Base-by-base conservation (phyloP, 2,113 vertebrate species). In the Thymallus thymallus region DNA sequence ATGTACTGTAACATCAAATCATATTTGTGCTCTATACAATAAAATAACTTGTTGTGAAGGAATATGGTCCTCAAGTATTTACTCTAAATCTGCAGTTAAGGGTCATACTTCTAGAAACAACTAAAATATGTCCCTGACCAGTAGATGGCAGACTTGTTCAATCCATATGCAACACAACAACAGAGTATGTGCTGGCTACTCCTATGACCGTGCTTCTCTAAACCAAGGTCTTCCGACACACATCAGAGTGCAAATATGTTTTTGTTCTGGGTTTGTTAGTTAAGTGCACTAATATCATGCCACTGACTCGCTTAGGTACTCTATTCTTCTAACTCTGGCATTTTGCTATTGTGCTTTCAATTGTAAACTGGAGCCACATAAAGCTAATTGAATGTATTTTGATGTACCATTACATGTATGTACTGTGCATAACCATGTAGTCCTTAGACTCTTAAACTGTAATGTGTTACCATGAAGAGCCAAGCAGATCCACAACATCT, bases 401-500 rank as follows among this genome's bases (percentile, higher is more conserved):
- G 23, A 69, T 51, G 23, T 46, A 51, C 46, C 68, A 69, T 69
- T 69, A 18, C 62, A 64, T 16, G 6, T 29, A 69, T 69, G 24
- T 51, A 10, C 13, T 51, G 9, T 24, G 23, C 46, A 24, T 51
- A 69, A 69, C 68, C 45, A 14, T 69, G 23, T 12, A 55, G 22
- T 14, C 13, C 35, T 51, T 55, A 45, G 23, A 32, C 1, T 61
- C 35, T 41, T 60, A 26, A 18, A 58, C 48, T 32, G 78, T 82
- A 82, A 76, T 1, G 82, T 85, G 29, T 91, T 85, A 88, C 88
- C 77, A 74, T 60, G 85, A 84, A 73, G 88, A 86, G 77, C 76
- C 30, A 72, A 83, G 82, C 76, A 75, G 87, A 88, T 79, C 85
- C 70, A 67, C 79, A 78, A 87, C 89, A 87, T 89, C 91, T 89